Evolutionary conservation across 2,888 invertebrate genomes (phyloP), one percentile per base, ranked within the genome.

Genomic region (Ferrisia virgata): DNA sequence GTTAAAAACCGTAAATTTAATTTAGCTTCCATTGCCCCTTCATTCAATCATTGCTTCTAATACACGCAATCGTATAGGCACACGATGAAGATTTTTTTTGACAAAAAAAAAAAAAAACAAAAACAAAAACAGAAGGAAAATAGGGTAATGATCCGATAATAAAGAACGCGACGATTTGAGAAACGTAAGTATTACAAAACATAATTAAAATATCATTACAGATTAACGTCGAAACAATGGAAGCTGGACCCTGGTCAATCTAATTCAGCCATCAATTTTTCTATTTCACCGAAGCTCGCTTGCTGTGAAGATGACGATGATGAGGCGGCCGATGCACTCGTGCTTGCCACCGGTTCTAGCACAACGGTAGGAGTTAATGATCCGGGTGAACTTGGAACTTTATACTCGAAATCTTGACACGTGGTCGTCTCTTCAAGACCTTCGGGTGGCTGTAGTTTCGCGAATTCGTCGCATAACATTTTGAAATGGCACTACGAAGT

Each of bases 381-480:
- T 18, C 72, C 36, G 28, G 83, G 83, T 25, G 83, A 83, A 76
- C 72, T 72, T 13, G 83, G 83, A 5, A 76, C 15, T 43, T 36
- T 76, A 43, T 83, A 83, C 33, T 84, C 69, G 69, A 80, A 84
- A 18, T 84, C 78, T 28, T 79, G 69, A 18, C 25, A 39, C n/a
- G 31, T 28, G 79, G 40, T 47, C 87, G 94, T 89, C 87, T 94
- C 94, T 88, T 93, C 93, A 79, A 94, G 89, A 15, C 94, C 94
- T 72, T 92, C 90, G 6, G 96, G 96, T 40, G 94, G 93, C 87
- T 93, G 92, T 88, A 97, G 90, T 90, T 95, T 95, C 86, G 92
- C 91, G 86, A 97, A 90, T 89, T 96, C 96, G 89, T 96, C 96
- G 87, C 95, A 93, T 86, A 97, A 90, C 88, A 95, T 93, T 86